Base-by-base conservation (phyloP, 2,888 invertebrate species). In the Odontothrips loti region DNA sequence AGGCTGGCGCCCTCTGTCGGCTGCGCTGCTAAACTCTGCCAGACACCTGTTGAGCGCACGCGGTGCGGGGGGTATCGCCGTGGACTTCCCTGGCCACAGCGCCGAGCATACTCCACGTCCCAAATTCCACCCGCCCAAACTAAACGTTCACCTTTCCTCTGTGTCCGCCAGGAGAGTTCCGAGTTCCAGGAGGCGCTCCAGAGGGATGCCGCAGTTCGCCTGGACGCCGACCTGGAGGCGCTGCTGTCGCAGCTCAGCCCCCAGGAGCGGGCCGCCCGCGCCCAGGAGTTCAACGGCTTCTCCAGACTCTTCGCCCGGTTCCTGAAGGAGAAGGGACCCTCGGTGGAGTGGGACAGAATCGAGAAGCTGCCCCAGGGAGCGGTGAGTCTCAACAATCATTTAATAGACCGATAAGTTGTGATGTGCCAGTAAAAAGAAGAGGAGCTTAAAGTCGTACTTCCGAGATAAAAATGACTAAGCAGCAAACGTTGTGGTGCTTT, bases 111-210 rank as follows among this genome's bases (percentile, higher is more conserved):
- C n/a, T n/a, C n/a, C n/a, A n/a, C n/a, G n/a, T n/a, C n/a, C n/a
- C n/a, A n/a, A n/a, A n/a, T n/a, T n/a, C 34, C 34, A 43, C 34
- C 34, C n/a, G n/a, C n/a, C 34, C 34, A 43, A 43, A 58, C 58
- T 8, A 51, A 17, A 8, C 9, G 15, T 17, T 58, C 58, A 9
- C 1, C 11, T 68, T n/a, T 9, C 68, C 23, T 4, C 23, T 23
- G 23, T 23, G 9, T 10, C 58, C 27, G 12, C 11, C 68, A 75
- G 68, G 68, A 75, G 68, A 75, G 68, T 27, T 10, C 8, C 11
- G 97, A 97, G 88, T 99, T 99, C 89, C 95, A 97, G 85, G 97
- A 98, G 88, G 93, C 97, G 80, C 99, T 98, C 68, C 96, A 98
- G 88, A 92, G 95, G 79, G 99, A 99, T 92, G 98, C 98, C n/a